phyloP scores from a whole-genome alignment of 2,113 vertebrate species.

The Cygnus buccinator region DNA sequence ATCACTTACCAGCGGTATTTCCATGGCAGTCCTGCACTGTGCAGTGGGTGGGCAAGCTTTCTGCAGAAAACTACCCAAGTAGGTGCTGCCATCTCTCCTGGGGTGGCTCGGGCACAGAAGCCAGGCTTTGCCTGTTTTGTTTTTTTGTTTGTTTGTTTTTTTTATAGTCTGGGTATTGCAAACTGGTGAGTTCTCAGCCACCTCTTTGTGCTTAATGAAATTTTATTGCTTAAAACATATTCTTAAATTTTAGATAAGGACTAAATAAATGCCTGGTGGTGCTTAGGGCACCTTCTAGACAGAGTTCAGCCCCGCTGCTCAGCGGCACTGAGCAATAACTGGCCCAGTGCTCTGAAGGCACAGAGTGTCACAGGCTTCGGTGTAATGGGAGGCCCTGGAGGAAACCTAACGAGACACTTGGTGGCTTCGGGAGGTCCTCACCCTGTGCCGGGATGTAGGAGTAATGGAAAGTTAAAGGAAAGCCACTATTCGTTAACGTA shows the following conservation, averaged over 20 bases:
- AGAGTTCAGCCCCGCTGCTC: not conserved
- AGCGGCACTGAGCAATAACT: not conserved
- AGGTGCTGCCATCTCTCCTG: not conserved
- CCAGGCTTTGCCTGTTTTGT: not conserved
- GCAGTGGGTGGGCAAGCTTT: not conserved
- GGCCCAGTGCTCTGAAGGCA: not conserved
- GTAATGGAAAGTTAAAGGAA: not conserved
- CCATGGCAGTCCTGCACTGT: rapidly evolving
- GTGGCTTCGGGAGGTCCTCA: not conserved
- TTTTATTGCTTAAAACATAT: not conserved
- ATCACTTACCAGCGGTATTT: not conserved
- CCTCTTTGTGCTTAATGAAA: not conserved
- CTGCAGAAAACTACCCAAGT: not conserved
- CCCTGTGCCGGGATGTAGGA: not conserved
- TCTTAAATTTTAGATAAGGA: not conserved
- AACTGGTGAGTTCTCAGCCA: not conserved
- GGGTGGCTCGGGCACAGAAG: not conserved
- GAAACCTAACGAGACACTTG: not conserved
- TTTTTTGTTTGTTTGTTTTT: not conserved
- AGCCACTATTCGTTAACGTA: not conserved
- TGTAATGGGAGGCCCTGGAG: no score
- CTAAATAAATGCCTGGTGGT: not conserved
- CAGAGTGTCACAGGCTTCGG: not conserved
- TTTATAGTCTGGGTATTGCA: not conserved
- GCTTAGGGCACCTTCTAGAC: not conserved